Evolutionary conservation across 1,140 invertebrate genomes (phyloP).

Genomic region (Drosophila carrolli): DNA sequence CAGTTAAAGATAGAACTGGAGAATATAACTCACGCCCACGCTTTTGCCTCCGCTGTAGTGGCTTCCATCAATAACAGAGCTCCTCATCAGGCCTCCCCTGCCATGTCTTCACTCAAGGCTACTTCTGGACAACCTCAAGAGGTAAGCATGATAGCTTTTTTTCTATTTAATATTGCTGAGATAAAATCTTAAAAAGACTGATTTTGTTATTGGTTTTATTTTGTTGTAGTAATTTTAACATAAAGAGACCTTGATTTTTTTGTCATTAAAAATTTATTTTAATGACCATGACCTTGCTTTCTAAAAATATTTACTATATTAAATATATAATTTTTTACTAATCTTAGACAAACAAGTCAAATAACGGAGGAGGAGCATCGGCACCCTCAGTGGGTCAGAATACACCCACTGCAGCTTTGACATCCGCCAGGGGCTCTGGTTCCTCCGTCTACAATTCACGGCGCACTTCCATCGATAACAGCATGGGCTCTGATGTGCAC

Average conservation of each 20-base stretch:
- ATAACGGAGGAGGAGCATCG: slow-evolving; percentile 32
- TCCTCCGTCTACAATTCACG: slow-evolving; percentile 82
- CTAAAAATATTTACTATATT: background rate
- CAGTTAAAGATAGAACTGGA: slow-evolving; percentile 86
- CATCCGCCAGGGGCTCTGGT: slow-evolving; percentile 74
- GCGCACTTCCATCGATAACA: slow-evolving; percentile 80
- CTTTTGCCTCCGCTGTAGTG: slow-evolving; percentile 75
- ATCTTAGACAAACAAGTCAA: slow-evolving; percentile 52
- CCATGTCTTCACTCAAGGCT: slow-evolving; percentile 58
- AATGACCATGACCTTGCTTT: background rate
- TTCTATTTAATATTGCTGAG: too few species aligned
- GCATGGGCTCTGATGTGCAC: slow-evolving; percentile 71
- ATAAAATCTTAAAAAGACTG: too few species aligned
- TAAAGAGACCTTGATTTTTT: background rate
- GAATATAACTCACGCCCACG: slow-evolving; percentile 85
- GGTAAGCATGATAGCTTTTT: slow-evolving; percentile 7
- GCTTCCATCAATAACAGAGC: slow-evolving; percentile 65
- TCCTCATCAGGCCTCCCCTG: slow-evolving; percentile 62
- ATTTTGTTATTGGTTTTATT: too few species aligned
- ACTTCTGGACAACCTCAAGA: slow-evolving; percentile 57
- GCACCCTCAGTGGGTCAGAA: slow-evolving; percentile 62
- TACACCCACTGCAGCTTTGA: slow-evolving; percentile 67
- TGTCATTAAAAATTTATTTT: background rate
- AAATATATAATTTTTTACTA: background rate
- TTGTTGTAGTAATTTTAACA: too few species aligned